These are phyloP conservation scores for Halictus quadricinctus DNA, from an alignment of 2,888 invertebrate species.

Conservation along the genomic window DNA sequence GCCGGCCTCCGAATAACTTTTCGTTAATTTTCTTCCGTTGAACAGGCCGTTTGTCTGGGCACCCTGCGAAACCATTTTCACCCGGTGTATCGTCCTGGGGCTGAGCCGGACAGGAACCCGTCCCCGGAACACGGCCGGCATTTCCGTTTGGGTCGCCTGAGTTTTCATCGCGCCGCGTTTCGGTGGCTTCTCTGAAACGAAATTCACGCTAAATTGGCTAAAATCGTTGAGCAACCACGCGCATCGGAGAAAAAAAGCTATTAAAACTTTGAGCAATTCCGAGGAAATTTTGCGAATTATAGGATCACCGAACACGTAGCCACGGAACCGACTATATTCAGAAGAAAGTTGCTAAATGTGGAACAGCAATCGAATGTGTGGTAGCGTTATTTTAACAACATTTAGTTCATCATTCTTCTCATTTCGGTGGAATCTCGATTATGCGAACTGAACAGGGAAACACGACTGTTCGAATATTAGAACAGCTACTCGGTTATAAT, in stretches of 20 bases:
- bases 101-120: conserved; percentile 86
- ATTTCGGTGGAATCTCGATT: background rate
- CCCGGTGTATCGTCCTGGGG: conserved; percentile 92
- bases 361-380: no score
- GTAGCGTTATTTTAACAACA: no score
- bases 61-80: conserved; percentile 94
- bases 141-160: conserved; percentile 95
- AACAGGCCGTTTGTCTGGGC: conserved; percentile 93
- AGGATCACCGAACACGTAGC: background rate
- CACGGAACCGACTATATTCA: background rate
- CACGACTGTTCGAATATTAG: background rate
- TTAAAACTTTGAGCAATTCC: background rate
- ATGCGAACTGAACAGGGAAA: background rate
- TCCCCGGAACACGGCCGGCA: conserved; percentile 85
- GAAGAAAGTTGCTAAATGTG: no score
- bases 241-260: background rate
- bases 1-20: conserved; percentile 92
- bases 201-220: conserved; percentile 30
- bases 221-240: conserved; percentile 8
- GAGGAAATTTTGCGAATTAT: background rate
- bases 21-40: conserved; percentile 90
- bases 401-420: no score
- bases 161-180: conserved; percentile 95
- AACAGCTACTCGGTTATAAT: background rate
- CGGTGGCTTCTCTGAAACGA: conserved; percentile 87